Evolutionary conservation across 2,113 vertebrate genomes (phyloP), one percentile per base, ranked within the genome.

Genomic region (Siniperca knerii): DNA sequence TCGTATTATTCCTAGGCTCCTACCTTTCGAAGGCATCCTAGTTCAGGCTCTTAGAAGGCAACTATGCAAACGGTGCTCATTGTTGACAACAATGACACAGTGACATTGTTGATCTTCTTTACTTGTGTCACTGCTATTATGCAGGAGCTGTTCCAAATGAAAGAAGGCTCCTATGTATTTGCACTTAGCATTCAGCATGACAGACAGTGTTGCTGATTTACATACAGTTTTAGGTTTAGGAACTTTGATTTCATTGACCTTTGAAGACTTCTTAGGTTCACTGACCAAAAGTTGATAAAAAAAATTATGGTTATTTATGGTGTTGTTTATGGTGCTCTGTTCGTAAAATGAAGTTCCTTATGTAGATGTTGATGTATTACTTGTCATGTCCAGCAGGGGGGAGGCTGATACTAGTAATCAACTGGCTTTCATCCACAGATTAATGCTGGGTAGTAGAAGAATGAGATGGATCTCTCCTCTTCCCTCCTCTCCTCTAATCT

Each of bases 371-470:
- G 20, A 0, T 82, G 84, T 65, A 67, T 52, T 91, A 72, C 70
- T 58, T 33, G 54, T 29, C 23, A n/a, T 40, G 50, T 69, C 92
- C 91, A 93, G 76, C 75, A 93, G 91, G 79, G 65, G 92, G 92
- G 5, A 84, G 78, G 37, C 83, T 89, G 75, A 77, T 44, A 81
- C 88, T 33, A 33, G 20, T 48, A 60, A 83, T 62, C 46, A 55
- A 61, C 78, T 57, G 48, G 21, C 25, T 20, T 35, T 44, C 6
- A 11, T 80, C 40, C 42, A 55, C 25, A 29, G 8, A 12, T 37
- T 13, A 13, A 35, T 61, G 58, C 37, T 57, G n/a, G 20, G 4
- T 33, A 1, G 61, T 21, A 13, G 6, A 29, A 29, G 29, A 29
- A 29, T 29, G 29, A 29, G 29, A 29, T 18, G 3, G 46, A 35